Percentiles rank a stretch among this genome's conserved stretches.
Conservation (phyloP, 2,113 vertebrate genomes). For the Procapra przewalskii region DNA sequence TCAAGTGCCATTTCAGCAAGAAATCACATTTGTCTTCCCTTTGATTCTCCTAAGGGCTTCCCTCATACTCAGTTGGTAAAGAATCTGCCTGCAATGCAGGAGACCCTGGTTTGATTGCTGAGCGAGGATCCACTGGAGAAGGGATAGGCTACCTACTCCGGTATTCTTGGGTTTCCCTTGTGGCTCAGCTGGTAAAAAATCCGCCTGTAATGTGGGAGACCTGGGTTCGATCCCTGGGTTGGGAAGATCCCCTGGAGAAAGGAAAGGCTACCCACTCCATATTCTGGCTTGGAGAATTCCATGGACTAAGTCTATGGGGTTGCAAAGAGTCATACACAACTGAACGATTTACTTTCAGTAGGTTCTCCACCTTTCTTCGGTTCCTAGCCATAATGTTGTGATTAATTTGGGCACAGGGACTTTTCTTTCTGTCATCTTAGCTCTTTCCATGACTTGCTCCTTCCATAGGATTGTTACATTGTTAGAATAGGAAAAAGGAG, state of each 20-base stretch:
- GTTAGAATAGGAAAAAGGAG: background rate
- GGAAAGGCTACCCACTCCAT: background rate
- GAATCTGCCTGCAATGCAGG: background rate
- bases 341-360: background rate
- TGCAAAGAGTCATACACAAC: accelerated
- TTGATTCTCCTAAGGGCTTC: background rate
- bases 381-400: background rate
- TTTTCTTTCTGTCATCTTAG: background rate
- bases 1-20: background rate
- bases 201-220: background rate
- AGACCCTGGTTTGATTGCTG: background rate
- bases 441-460: background rate
- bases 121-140: background rate
- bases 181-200: background rate
- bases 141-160: background rate
- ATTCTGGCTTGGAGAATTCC: background rate
- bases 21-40: background rate
- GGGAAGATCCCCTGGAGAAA: background rate
- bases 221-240: background rate
- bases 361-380: background rate
- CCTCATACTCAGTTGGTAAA: background rate
- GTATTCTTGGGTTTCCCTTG: background rate
- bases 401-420: background rate
- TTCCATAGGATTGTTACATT: background rate
- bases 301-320: background rate